Evolutionary conservation across 2,113 vertebrate species (phyloP), one percentile per base, ranked within the genome.

Genomic region (Mola mola): DNA sequence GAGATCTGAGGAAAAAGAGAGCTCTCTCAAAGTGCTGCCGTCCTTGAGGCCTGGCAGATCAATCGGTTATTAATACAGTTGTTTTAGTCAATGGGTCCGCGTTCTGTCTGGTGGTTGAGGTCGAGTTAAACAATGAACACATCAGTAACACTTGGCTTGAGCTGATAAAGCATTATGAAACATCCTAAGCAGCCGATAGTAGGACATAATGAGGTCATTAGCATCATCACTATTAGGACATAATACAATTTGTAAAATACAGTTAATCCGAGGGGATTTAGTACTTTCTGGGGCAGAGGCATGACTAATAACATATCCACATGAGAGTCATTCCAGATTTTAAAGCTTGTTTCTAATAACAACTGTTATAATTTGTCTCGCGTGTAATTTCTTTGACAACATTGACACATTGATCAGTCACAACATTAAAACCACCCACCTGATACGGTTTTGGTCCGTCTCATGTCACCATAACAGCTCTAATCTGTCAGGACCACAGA

Each of bases 191-290:
- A 68, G 58, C 59, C 19, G 67, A 82, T 80, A 81, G 16, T 19
- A 81, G 65, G 75, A 50, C 79, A 82, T 88, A 79, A 88, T 86
- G 72, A 88, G 79, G 70, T 48, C 55, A 76, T 85, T 83, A 83
- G 78, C 66, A 17, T 71, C 65, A 52, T 62, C 53, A 76, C 62
- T 64, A 83, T 69, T 63, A 53, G 37, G 67, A 49, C 53, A 52
- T 78, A 72, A 75, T 67, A 67, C 76, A 72, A 79, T 72, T 76
- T 60, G 47, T 55, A 67, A 69, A 82, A 77, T 67, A 61, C 36
- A 63, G 62, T 61, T 67, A 83, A 68, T 77, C 75, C 52, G 66
- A 60, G 25, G 19, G 46, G 73, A 81, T 80, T 75, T 16, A 40
- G 13, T 43, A 50, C 64, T 66, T 84, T 84, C 43, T 66, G 48